Evolutionary conservation across 2,888 invertebrate genomes (phyloP).

Genomic region (Malacosoma neustria): DNA sequence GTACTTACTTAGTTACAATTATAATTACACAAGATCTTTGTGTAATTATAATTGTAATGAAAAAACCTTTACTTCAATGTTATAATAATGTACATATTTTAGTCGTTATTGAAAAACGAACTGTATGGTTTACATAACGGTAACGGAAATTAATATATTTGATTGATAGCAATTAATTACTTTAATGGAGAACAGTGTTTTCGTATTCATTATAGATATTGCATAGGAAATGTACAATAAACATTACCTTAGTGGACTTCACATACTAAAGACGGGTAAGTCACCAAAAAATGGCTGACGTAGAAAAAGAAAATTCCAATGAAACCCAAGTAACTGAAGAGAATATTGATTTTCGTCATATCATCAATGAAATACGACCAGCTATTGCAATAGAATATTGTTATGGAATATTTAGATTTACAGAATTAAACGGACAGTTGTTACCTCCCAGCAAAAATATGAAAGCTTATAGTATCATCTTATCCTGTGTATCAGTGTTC

Average conservation of each 20-base stretch:
- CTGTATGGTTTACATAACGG: no score
- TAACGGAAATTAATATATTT: no score
- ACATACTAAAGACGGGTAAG: no score
- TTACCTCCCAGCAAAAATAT: constrained; percentile 18
- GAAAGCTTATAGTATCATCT: constrained; percentile 22
- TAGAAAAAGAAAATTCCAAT: neutral
- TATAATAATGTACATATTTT: no score
- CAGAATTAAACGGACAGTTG: constrained; percentile 18
- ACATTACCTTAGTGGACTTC: neutral
- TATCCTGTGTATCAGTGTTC: constrained; percentile 10
- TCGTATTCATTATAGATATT: no score
- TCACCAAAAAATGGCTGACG: neutral
- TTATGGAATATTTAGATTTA: constrained; percentile 33
- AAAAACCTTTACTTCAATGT: no score
- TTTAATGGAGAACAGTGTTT: neutral
- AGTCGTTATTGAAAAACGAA: no score
- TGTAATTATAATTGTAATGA: no score
- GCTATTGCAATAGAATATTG: neutral
- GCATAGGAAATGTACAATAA: neutral
- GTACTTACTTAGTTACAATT: no score
- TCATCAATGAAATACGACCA: neutral
- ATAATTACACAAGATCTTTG: no score
- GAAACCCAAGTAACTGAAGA: neutral
- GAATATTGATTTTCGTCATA: neutral
- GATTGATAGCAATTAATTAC: neutral